Conservation (phyloP, 2,797 vertebrate genomes). For the Aeoliscus strigatus region DNA sequence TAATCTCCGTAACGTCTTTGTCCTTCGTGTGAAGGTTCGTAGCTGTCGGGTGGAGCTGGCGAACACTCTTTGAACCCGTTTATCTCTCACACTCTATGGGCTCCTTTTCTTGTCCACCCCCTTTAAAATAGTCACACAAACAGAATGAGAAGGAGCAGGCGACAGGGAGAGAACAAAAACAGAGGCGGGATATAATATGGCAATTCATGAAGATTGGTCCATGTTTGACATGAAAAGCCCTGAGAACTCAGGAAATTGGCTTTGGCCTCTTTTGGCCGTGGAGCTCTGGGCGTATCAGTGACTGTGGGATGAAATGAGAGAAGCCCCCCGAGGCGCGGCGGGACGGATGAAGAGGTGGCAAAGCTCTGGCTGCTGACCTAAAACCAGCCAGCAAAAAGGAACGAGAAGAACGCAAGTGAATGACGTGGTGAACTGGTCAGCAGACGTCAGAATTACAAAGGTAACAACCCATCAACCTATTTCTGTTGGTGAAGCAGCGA, state of each 20-base stretch:
- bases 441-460: too few species aligned
- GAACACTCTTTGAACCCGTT: conserved; percentile 28
- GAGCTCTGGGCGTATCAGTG: conserved; percentile 62
- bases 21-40: neutral
- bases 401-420: too few species aligned
- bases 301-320: conserved; percentile 57
- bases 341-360: conserved; percentile 18
- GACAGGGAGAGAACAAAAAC: conserved; percentile 9
- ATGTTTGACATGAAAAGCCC: conserved; percentile 51
- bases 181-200: conserved; percentile 24
- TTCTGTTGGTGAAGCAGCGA: too few species aligned
- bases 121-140: conserved; percentile 2
- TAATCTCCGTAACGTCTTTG: neutral
- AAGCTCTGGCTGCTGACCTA: conserved; percentile 32
- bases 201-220: conserved; percentile 27
- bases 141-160: neutral
- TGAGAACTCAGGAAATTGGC: conserved; percentile 47
- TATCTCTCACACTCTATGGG: conserved; percentile 17
- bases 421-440: too few species aligned
- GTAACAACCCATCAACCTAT: too few species aligned
- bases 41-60: conserved; percentile 13
- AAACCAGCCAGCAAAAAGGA: conserved; percentile 18
- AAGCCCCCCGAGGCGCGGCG: conserved; percentile 36
- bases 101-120: conserved; percentile 8
- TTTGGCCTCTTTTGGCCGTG: conserved; percentile 42